phyloP scores from a whole-genome alignment of 2,113 vertebrate genomes.

The Gymnarchus niloticus region DNA sequence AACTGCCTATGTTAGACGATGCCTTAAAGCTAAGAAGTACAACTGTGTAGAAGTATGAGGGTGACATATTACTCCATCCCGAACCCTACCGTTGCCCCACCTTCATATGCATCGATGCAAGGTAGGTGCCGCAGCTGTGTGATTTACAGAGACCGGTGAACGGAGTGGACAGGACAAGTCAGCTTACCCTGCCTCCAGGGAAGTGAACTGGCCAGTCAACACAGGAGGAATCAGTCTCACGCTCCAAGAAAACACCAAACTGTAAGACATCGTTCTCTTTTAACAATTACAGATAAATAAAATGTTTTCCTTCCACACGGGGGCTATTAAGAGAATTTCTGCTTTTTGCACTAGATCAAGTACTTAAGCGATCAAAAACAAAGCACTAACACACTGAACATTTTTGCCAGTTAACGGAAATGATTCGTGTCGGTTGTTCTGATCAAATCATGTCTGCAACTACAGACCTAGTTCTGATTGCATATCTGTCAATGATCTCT shows the following conservation, averaged over 20 bases:
- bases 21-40: neutral
- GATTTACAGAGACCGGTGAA: slow-evolving; percentile 17
- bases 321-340: neutral
- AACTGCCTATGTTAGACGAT: neutral
- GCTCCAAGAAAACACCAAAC: neutral
- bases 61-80: neutral
- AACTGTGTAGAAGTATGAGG: neutral
- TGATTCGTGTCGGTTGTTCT: neutral
- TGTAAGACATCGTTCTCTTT: neutral
- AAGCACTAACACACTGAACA: neutral
- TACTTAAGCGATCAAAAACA: neutral
- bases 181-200: slow-evolving; percentile 10
- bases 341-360: neutral
- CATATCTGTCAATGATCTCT: neutral
- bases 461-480: too few relatives aligned
- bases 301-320: neutral
- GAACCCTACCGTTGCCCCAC: neutral
- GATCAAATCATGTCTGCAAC: neutral
- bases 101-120: neutral
- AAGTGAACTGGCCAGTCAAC: neutral
- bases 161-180: neutral
- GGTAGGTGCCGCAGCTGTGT: neutral
- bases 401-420: neutral
- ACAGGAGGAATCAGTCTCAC: neutral
- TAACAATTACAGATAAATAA: neutral